A percentile compares a stretch with the other conserved stretches of the same genome.
Conservation (phyloP, 2,797 vertebrate species). For the Acipenser ruthenus region DNA sequence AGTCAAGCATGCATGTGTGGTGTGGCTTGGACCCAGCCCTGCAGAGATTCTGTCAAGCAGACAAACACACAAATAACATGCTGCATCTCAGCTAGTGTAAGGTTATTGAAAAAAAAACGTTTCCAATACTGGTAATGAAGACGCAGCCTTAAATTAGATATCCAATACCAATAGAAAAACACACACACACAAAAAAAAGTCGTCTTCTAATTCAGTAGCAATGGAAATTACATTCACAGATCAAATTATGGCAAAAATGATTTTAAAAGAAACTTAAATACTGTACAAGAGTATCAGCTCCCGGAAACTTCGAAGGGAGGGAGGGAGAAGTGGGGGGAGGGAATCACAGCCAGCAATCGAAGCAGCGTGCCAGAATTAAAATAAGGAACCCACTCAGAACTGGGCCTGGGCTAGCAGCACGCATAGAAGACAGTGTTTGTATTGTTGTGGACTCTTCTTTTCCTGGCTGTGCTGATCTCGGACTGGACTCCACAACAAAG, state of each 20-base stretch:
- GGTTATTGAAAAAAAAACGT: too few relatives aligned
- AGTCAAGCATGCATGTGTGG: too few relatives aligned
- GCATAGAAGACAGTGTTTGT: constrained; percentile 27
- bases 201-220: too few relatives aligned
- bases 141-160: too few relatives aligned
- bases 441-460: background rate
- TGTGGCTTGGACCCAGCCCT: too few relatives aligned
- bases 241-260: constrained; percentile 1
- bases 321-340: background rate
- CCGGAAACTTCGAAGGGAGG: background rate
- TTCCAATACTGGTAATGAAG: too few relatives aligned
- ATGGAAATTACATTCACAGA: background rate
- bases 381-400: background rate
- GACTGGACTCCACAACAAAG: background rate
- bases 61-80: too few relatives aligned
- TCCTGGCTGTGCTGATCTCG: background rate
- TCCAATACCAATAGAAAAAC: too few relatives aligned
- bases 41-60: too few relatives aligned
- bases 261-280: background rate
- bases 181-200: too few relatives aligned
- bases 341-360: constrained; percentile 14
- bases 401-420: background rate
- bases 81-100: too few relatives aligned
- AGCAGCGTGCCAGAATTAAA: background rate
- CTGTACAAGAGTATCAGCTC: constrained; percentile 8